Evolutionary conservation across 2,888 invertebrate genomes (phyloP), one percentile per base, ranked within the genome.

Genomic region (Drosophila rellima): DNA sequence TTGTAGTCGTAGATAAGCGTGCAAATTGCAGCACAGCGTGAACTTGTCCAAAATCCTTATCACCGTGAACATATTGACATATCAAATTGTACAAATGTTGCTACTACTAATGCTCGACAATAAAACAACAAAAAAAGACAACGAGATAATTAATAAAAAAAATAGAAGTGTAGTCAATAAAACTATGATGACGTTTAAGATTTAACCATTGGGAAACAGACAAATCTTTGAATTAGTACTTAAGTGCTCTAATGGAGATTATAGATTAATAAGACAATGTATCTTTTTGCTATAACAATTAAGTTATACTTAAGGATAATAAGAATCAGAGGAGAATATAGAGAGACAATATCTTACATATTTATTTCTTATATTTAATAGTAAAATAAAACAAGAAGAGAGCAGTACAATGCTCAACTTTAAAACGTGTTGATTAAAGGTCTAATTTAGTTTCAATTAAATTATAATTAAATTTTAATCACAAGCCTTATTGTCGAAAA

Each of bases 91-190:
- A 39, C 40, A 69, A 75, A 31, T 54, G 42, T 39, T 13, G 73
- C 74, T 52, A 63, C 78, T 62, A 62, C 54, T 55, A 48, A 40
- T 69, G 70, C 55, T 70, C n/a, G 56, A 57, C 40, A 15, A 48
- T 42, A 61, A 60, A n/a, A n/a, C n/a, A n/a, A n/a, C n/a, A n/a
- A 59, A 37, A 23, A 35, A 45, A 31, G 10, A 29, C 10, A 57
- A 18, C 15, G 35, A 31, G 47, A 51, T 47, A 55, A 39, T 26
- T 26, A 64, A 59, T 59, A 76, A 39, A 20, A 31, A 13, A 31
- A 15, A 37, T 15, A 6, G 2, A 35, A 17, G 57, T 18, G 44
- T 33, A 51, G 55, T 59, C 52, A 76, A 35, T 57, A 20, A 57
- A 45, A 76, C 33, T 48, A 29, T 48, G 47, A 23, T 45, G 35